Evolutionary conservation across 1,140 invertebrate species (phyloP), one percentile per base, ranked within the genome.

Genomic region (Arctopsyche grandis): DNA sequence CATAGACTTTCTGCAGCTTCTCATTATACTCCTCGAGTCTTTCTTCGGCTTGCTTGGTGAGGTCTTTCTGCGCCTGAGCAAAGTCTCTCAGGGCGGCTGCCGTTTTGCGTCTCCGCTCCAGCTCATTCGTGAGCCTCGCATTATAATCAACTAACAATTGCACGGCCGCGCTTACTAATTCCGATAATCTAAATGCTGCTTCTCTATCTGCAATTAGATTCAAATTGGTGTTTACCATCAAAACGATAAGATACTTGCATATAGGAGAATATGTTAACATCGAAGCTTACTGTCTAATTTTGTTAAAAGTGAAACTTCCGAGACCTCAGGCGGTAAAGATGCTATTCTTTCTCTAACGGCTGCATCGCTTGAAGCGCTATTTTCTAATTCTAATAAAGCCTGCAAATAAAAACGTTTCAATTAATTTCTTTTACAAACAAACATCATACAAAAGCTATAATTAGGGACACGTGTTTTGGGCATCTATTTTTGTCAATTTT

Each of bases 301-400:
- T 79, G 93, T 91, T 56, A 98, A 90, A 84, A 95, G 90, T 82
- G 92, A 92, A 9, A 96, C 92, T 91, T 99, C 97, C 3, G 97
- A 98, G 1, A 99, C 96, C 90, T 98, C 97, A 66, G 94, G 94
- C 0, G 97, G 97, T 44, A 99, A 88, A 66, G 94, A 96, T 0
- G 97, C 96, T 83, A 99, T 99, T 84, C 95, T 93, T 87, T 98
- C 96, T 84, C 97, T 88, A 0, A 98, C 94, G 26, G 91, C 91
- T 74, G 97, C 97, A 91, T 99, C 97, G 82, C 95, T 95, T 0
- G 97, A 98, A 0, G 97, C 96, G 81, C 96, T 96, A 83, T 95
- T 96, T 88, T 99, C 97, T 81, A 99, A 90, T 83, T 96, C 96
- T 88, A 94, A 89, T 52, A 97, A 89, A 0, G 90, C 91, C 87